These are phyloP conservation scores for Epizoanthus illoricatus DNA, from an alignment of 92 coral and sea anemone genomes.

Conservation along the genomic window DNA sequence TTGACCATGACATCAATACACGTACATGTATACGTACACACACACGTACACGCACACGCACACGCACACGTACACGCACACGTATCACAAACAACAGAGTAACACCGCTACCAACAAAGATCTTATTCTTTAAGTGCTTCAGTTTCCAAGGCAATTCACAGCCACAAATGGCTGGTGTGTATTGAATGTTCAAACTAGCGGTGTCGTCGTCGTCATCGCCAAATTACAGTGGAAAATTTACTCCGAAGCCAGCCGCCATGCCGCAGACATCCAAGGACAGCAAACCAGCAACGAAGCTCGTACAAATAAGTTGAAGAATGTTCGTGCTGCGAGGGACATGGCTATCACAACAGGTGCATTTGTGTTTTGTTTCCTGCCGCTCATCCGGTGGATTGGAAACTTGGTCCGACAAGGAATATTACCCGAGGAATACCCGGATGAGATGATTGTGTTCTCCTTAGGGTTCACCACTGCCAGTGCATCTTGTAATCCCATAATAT, in stretches of 20 bases:
- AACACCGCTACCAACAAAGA: not conserved
- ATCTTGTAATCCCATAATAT: conserved; percentile 12
- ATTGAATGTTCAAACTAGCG: too few relatives aligned
- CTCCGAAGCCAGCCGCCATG: conserved; percentile 2
- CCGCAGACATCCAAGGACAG: not conserved
- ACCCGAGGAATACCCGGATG: conserved; percentile 7
- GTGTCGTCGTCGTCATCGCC: not conserved
- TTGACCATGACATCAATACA: too few relatives aligned
- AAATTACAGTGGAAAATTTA: not conserved
- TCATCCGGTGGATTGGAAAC: conserved; percentile 16
- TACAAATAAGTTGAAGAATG: not conserved
- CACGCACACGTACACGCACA: too few relatives aligned
- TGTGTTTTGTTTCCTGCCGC: not conserved
- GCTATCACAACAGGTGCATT: not conserved
- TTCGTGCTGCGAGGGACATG: conserved; percentile 8
- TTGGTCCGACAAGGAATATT: conserved; percentile 9
- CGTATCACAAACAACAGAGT: not conserved
- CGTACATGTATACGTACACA: too few relatives aligned
- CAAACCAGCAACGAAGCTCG: not conserved
- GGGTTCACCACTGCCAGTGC: conserved; percentile 7
- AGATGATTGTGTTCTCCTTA: conserved; percentile 12
- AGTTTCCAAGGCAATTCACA: conserved; percentile 13
- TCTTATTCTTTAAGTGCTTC: not conserved
- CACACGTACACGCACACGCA: too few relatives aligned
- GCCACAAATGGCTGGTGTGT: conserved; percentile 16